Evolutionary conservation across 1,140 invertebrate species (phyloP), one percentile per base, ranked within the genome.

Genomic region (Metopolophium dirhodum): DNA sequence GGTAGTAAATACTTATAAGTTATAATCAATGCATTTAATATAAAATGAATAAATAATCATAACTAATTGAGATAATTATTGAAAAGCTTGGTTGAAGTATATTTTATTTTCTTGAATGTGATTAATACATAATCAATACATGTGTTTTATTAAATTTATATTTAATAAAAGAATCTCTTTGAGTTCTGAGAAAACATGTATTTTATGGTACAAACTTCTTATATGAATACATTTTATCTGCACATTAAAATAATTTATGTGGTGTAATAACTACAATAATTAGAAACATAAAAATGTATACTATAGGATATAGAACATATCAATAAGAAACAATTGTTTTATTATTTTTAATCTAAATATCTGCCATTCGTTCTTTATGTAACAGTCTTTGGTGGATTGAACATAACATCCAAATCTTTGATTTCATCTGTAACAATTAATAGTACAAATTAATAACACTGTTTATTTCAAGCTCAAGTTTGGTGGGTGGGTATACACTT

Each of bases 331-430:
- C 1, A 89, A 22, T 23, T 54, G 51, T 57, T 68, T 68, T 68
- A 68, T 68, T 77, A 77, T n/a, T 77, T 77, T n/a, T n/a, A 45
- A 45, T 90, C 37, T 90, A 68, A 68, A 57, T 26, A 26, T 7
- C 22, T 89, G 26, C 41, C 22, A 35, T n/a, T 51, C 14, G 4
- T 47, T 35, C 22, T 45, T 90, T 61, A 61, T 61, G 89, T 45
- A 77, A 77, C 61, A 90, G 54, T 45, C 41, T 90, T 90, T 0
- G 89, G 89, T 26, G 89, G 57, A 22, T 90, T 90, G 37, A 90
- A 90, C 1, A 90, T 90, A 22, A 30, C 6, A 0, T 90, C 37
- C 54, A 90, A 90, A 45, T 68, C 47, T 6, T 45, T 68, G 0
- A 68, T 45, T 90, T 90, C 89, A 7, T 18, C 89, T 90, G 41